These are phyloP conservation scores for Clanis bilineata DNA, from an alignment of 2,888 invertebrate genomes.

Conservation along the genomic window DNA sequence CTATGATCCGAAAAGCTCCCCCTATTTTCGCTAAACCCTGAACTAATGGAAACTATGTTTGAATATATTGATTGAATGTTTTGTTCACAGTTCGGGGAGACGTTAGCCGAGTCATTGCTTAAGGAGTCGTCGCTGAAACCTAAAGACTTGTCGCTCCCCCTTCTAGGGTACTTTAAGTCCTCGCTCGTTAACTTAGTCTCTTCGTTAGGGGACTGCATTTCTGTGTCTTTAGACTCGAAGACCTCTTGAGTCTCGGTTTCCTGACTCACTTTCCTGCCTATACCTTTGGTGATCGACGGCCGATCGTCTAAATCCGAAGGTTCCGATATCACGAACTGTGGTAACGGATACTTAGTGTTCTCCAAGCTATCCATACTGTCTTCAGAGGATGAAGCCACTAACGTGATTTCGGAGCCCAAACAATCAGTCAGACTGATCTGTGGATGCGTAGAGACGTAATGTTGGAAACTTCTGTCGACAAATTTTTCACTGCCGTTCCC, in stretches of 20 bases:
- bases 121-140: slow-evolving; percentile 88
- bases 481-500: slow-evolving; percentile 68
- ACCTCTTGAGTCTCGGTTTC: slow-evolving; percentile 76
- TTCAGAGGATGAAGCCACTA: slow-evolving; percentile 89
- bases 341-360: slow-evolving; percentile 77
- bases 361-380: slow-evolving; percentile 87
- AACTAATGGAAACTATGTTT: slow-evolving; percentile 81
- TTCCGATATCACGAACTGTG: slow-evolving; percentile 87
- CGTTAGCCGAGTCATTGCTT: slow-evolving; percentile 84
- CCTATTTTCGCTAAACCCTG: slow-evolving; percentile 82
- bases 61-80: slow-evolving; percentile 76
- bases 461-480: slow-evolving; percentile 40
- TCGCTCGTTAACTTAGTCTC: slow-evolving; percentile 52
- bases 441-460: slow-evolving; percentile 81
- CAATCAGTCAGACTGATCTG: slow-evolving; percentile 97
- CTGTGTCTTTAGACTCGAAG: slow-evolving; percentile 52
- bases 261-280: slow-evolving; percentile 86
- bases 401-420: slow-evolving; percentile 90
- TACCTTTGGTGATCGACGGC: slow-evolving; percentile 91
- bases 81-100: slow-evolving; percentile 80
- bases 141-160: slow-evolving; percentile 86
- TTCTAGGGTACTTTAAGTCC: slow-evolving; percentile 77
- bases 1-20: slow-evolving; percentile 75
- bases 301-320: slow-evolving; percentile 86
- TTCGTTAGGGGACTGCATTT: slow-evolving; percentile 68